Base-by-base conservation (phyloP, 1,140 invertebrate species). In the Drosophila tristis region DNA sequence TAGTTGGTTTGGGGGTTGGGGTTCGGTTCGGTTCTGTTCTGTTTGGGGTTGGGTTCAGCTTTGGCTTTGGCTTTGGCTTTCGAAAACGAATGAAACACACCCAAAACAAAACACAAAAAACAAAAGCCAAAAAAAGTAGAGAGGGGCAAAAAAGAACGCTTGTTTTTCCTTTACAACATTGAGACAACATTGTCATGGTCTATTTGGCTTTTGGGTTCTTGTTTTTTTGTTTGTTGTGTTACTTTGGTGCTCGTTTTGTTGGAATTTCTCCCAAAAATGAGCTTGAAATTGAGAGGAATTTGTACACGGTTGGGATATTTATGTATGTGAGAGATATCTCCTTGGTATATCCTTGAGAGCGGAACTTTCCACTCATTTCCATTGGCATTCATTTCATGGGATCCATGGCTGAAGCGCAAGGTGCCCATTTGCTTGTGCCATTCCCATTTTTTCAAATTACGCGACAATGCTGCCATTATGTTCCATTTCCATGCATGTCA, bases 161-260 rank as follows among this genome's bases (percentile, higher is more conserved):
- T 56, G 74, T 31, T 68, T 68, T 56, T 67, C 49, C 63, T 68
- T 67, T 68, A 68, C 50, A 68, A 68, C 66, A 68, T 68, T 68
- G 66, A 71, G 67, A 58, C 65, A 58, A 70, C 65, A 70, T 85
- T 65, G 80, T 84, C 80, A 84, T 86, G 80, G 80, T 84, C 80
- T 84, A 84, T 84, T 84, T 84, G 80, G 80, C 67, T 84, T 84
- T 80, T 74, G 67, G 80, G 80, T 86, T 80, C 65, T 86, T 53
- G 66, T 56, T 68, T 54, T n/a, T 26, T 13, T 15, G 5, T 56
- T 55, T 42, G 16, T n/a, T n/a, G n/a, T n/a, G n/a, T n/a, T n/a
- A 7, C 15, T 25, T 20, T 20, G 5, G 50, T 6, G 6, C 6
- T 25, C 2, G 23, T 25, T 29, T 29, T 7, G 26, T 7, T 45